These are phyloP conservation scores for Erebia epiphron DNA, from an alignment of 2,888 invertebrate genomes.

Conservation along the genomic window DNA sequence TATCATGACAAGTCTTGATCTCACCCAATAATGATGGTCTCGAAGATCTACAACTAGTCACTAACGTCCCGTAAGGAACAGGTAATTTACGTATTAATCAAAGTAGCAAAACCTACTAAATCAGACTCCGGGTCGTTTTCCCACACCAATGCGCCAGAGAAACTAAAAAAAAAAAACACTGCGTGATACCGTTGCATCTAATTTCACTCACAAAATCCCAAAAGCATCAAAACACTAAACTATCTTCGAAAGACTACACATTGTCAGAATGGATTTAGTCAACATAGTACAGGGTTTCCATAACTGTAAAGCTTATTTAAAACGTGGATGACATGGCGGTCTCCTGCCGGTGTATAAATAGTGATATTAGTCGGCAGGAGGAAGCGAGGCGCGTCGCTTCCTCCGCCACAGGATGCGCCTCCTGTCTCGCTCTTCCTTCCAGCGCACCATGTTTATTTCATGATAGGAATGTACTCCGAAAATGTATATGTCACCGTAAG, in stretches of 20 bases:
- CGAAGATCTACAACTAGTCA: too few relatives aligned
- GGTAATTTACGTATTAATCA: too few relatives aligned
- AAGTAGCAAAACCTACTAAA: too few relatives aligned
- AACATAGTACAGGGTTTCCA: neutral
- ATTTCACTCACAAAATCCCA: neutral
- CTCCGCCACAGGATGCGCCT: slow-evolving; percentile 50
- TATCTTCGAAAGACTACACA: neutral
- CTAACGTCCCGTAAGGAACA: too few relatives aligned
- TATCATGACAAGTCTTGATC: too few relatives aligned
- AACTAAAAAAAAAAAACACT: too few relatives aligned
- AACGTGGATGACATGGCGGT: slow-evolving; percentile 10
- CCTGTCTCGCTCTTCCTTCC: slow-evolving; percentile 57
- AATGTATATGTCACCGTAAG: too few relatives aligned
- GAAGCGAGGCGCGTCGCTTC: slow-evolving; percentile 43
- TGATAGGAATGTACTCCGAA: slow-evolving; percentile 32
- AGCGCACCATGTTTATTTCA: slow-evolving; percentile 47
- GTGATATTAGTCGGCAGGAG: slow-evolving; percentile 38
- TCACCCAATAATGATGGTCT: too few relatives aligned
- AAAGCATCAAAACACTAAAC: neutral
- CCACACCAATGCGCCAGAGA: too few relatives aligned
- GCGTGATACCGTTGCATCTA: too few relatives aligned
- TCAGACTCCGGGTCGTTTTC: too few relatives aligned
- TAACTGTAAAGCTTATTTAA: neutral
- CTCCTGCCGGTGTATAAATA: slow-evolving; percentile 40
- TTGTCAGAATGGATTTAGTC: neutral